Evolutionary conservation across 2,113 vertebrate species (phyloP).

Genomic region (Solea solea): DNA sequence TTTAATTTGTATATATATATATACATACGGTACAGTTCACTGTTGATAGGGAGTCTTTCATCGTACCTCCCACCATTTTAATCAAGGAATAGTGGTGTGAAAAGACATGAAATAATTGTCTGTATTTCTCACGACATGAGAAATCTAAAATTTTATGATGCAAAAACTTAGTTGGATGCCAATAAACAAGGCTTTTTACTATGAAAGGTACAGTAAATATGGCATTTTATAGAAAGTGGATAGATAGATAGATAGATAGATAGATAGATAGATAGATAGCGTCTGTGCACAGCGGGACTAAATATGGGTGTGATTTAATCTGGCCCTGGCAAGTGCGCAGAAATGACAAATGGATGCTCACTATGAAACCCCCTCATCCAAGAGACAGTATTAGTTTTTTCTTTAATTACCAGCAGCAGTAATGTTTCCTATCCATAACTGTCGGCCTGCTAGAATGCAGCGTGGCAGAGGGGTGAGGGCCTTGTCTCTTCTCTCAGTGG

Average conservation of each 20-base stretch:
- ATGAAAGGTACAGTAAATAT: no score
- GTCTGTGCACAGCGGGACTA: slow-evolving; percentile 72
- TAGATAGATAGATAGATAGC: slow-evolving; percentile 32
- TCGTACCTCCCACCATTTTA: slow-evolving; percentile 3
- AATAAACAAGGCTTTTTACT: background rate
- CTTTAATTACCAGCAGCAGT: slow-evolving; percentile 96
- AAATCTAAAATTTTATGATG: background rate
- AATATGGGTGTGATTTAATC: slow-evolving; percentile 90
- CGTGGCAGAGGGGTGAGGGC: slow-evolving; percentile 91
- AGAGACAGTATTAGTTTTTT: slow-evolving; percentile 97
- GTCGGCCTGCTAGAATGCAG: slow-evolving; percentile 92
- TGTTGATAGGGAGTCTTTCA: background rate
- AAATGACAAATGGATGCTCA: slow-evolving; percentile 93
- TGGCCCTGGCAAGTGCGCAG: slow-evolving; percentile 83
- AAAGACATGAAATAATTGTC: background rate
- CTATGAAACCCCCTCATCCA: slow-evolving; percentile 89
- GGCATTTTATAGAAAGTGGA: slow-evolving; percentile 1
- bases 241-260: slow-evolving; percentile 36
- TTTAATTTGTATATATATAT: background rate
- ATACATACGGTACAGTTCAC: background rate
- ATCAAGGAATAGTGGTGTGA: background rate
- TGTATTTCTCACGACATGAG: background rate
- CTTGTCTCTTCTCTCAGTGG: slow-evolving; percentile 96
- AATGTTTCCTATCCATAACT: slow-evolving; percentile 99
- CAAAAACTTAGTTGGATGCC: background rate